Conservation (phyloP, 2,797 vertebrate species). For the Propithecus deckenii region DNA sequence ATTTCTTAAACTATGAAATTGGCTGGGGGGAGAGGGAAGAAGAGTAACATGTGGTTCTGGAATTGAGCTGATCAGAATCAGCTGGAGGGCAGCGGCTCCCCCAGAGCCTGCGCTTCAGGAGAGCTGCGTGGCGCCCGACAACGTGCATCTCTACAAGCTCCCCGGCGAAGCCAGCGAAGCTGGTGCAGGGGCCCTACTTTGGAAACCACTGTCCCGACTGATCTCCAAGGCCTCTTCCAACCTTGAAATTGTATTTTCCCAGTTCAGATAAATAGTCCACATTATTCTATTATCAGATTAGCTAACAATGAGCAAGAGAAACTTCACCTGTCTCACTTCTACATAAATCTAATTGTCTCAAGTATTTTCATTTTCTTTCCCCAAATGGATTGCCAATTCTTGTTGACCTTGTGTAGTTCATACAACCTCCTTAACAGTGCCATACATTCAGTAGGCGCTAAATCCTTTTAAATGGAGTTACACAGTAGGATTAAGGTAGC, state of each 20-base stretch:
- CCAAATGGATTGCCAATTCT: not conserved
- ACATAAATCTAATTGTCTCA: not conserved
- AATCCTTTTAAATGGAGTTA: not conserved
- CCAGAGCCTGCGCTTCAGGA: no score
- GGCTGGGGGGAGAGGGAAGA: no score
- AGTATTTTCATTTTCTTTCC: not conserved
- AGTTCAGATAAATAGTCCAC: not conserved
- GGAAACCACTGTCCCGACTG: not conserved
- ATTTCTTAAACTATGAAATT: not conserved
- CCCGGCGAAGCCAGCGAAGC: not conserved
- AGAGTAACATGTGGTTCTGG: not conserved
- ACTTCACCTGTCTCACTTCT: not conserved
- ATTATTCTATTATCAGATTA: not conserved
- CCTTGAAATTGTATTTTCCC: not conserved
- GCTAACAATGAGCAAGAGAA: not conserved
- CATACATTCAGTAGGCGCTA: not conserved
- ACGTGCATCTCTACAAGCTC: not conserved
- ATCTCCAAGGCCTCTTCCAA: not conserved
- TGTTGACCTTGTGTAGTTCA: not conserved
- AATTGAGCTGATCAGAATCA: not conserved
- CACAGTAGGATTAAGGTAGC: not conserved
- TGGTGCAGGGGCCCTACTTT: rapidly evolving
- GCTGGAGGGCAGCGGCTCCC: not conserved
- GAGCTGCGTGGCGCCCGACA: not conserved
- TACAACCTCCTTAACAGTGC: not conserved